phyloP scores from a whole-genome alignment of 2,113 vertebrate genomes.

The Chionomys nivalis region DNA sequence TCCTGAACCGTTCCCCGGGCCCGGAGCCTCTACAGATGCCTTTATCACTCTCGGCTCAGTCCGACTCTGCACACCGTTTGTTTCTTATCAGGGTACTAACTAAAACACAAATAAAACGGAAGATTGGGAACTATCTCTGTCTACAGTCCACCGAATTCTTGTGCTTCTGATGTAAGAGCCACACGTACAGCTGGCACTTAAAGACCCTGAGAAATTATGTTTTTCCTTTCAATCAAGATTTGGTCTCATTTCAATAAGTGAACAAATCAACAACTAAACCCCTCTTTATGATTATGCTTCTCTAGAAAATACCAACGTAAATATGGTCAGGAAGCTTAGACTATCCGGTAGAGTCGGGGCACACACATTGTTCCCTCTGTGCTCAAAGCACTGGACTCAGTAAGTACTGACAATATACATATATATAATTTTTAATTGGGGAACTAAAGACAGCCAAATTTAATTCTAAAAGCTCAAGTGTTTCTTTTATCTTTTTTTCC shows the following conservation, averaged over 20 bases:
- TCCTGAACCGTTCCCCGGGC: neutral
- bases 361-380: neutral
- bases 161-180: neutral
- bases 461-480: slow-evolving; percentile 22
- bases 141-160: neutral
- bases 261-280: neutral
- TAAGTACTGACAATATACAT: no score
- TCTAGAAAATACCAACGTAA: slow-evolving; percentile 41
- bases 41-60: neutral
- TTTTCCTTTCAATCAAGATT: slow-evolving; percentile 6
- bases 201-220: slow-evolving; percentile 5
- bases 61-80: neutral
- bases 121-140: neutral
- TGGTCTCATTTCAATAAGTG: neutral
- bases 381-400: neutral
- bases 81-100: neutral
- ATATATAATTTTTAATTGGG: neutral
- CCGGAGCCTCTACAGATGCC: neutral
- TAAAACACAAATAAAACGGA: neutral
- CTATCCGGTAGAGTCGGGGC: neutral
- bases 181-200: neutral
- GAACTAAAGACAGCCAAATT: slow-evolving; percentile 16
- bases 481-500: slow-evolving; percentile 12
- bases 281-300: neutral
- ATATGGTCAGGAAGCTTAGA: neutral